A percentile compares a stretch with the other conserved stretches of the same genome.
These are phyloP conservation scores for Drosophila chauvacae DNA, from an alignment of 1,140 invertebrate genomes.

Conservation along the genomic window DNA sequence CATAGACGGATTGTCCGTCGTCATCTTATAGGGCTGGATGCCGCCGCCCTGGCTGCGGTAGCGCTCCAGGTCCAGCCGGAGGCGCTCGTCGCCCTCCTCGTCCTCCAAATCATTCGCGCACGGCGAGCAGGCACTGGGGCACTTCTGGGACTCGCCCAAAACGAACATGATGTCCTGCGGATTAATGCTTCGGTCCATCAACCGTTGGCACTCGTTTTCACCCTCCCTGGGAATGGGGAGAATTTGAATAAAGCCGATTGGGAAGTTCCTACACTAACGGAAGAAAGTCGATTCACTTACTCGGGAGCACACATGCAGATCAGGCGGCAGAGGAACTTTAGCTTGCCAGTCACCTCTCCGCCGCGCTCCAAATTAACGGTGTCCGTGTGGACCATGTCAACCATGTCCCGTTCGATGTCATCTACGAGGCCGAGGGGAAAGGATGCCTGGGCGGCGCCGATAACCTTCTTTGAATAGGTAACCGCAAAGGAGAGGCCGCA, in stretches of 20 bases:
- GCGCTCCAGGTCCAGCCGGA: constrained; percentile 47
- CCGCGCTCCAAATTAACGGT: not conserved
- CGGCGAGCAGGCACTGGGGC: constrained; percentile 33
- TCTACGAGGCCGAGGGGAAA: constrained; percentile 38
- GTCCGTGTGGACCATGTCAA: constrained; percentile 42
- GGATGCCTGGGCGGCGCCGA: constrained; percentile 22
- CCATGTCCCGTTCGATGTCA: constrained; percentile 37
- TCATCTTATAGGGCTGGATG: constrained; percentile 8
- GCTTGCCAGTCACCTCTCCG: constrained; percentile 16
- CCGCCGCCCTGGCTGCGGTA: constrained; percentile 31
- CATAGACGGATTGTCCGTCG: constrained; percentile 7
- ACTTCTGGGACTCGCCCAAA: constrained; percentile 50
- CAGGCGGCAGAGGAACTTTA: constrained; percentile 50
- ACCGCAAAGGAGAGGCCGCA: constrained; percentile 46
- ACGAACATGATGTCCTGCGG: constrained; percentile 59
- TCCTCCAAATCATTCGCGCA: constrained; percentile 21
- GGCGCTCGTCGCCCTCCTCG: constrained; percentile 35
- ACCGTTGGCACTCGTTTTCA: constrained; percentile 2
- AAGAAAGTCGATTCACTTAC: constrained; percentile 22
- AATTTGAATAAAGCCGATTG: not conserved
- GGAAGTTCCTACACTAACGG: not conserved
- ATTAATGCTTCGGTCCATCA: constrained; percentile 57
- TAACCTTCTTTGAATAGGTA: not conserved
- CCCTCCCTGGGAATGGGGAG: not conserved
- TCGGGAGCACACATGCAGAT: constrained; percentile 27